Evolutionary conservation across 2,888 invertebrate genomes (phyloP), one percentile per base, ranked within the genome.

Genomic region (Laspeyria flexula): DNA sequence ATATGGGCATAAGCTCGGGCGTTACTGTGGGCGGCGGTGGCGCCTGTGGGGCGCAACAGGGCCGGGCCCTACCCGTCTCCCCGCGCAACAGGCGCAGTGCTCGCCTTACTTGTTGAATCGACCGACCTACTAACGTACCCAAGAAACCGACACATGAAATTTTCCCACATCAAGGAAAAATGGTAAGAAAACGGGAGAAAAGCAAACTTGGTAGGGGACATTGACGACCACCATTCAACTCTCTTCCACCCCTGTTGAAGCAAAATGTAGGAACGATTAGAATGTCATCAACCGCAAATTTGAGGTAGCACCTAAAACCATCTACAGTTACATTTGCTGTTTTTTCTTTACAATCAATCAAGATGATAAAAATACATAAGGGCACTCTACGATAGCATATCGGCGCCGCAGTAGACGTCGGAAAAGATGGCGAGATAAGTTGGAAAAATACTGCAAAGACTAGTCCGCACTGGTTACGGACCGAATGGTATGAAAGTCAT

Each of bases 81-180:
- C 67, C 77, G 85, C 84, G 89, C 91, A 88, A 91, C 90, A 88
- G 88, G 88, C 86, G 80, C 85, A 81, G 82, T 81, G 77, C 82
- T 85, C 83, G 83, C 81, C 82, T 85, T 86, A 89, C 90, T 91
- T 92, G 91, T 92, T 92, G 91, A 91, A 92, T 91, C 90, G 91
- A 92, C 90, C 91, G 91, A 92, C 91, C 91, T 91, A 91, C 83
- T 89, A 90, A 92, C 86, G 86, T 81, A 78, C 71, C 81, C 78
- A 86, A 86, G 83, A 82, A 79, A 71, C 73, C 65, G 59, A 77
- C 79, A 79, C 78, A 81, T 80, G 70, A 78, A 77, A 74, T 74
- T 74, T 69, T 72, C 70, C 64, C 58, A 73, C 70, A 66, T 48
- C 61, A 73, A 59, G 65, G 57, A 62, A 57, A 60, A 64, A 65